phyloP scores from a whole-genome alignment of 2,888 invertebrate species.

The Monoplex corrugatus region DNA sequence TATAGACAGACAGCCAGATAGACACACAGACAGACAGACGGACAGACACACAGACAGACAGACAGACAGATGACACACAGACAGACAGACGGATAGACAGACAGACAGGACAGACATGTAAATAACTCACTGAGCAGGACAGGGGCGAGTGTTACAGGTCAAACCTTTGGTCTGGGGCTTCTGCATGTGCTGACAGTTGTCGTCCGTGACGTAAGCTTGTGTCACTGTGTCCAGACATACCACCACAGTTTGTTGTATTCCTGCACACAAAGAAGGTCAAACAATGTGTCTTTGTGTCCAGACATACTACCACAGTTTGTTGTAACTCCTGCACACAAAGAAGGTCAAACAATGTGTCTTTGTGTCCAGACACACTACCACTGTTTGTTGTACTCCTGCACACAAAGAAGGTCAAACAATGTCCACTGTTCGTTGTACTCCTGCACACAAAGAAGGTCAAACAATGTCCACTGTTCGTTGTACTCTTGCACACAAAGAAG shows the following conservation, averaged over 20 bases:
- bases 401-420: no score
- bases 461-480: no score
- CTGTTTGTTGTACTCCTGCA: neutral
- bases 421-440: constrained; percentile 87
- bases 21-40: neutral
- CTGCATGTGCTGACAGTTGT: constrained; percentile 86
- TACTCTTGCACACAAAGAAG: no score
- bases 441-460: constrained; percentile 78
- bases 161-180: constrained; percentile 85
- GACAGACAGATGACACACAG: no score
- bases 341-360: neutral
- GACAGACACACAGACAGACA: no score
- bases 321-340: neutral
- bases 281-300: neutral
- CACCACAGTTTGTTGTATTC: constrained; percentile 87
- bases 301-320: neutral
- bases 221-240: constrained; percentile 87
- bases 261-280: constrained; percentile 78
- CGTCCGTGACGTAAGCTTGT: constrained; percentile 86
- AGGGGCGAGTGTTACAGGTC: constrained; percentile 88
- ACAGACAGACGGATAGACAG: no score
- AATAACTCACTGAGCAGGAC: constrained; percentile 87
- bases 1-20: neutral
- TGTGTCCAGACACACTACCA: neutral
- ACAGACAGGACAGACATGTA: no score